These are phyloP conservation scores for Rhinichthys klamathensis DNA, from an alignment of 2,113 vertebrate species.

Conservation along the genomic window DNA sequence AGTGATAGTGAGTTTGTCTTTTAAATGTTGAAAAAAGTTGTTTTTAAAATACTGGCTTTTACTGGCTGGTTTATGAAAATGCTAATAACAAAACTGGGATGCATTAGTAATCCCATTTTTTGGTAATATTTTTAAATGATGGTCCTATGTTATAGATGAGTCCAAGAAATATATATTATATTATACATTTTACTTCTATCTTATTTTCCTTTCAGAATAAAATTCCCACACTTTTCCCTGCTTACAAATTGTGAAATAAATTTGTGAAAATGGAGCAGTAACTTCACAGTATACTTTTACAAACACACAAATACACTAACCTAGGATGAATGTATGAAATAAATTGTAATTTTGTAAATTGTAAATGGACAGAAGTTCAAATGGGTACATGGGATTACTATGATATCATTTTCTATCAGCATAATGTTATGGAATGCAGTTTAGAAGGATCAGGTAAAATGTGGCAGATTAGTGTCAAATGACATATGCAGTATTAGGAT, in stretches of 20 bases:
- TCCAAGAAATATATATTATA: not conserved
- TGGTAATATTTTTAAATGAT: not conserved
- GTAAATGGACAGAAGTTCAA: not conserved
- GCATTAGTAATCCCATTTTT: not conserved
- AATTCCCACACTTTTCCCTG: not conserved
- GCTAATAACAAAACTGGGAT: not conserved
- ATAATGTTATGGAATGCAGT: constrained; percentile 21
- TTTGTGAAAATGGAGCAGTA: not conserved
- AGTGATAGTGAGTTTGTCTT: not conserved
- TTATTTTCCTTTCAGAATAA: not conserved
- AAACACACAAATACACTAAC: not conserved
- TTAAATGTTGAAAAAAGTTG: not conserved
- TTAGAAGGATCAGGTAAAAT: constrained; percentile 37
- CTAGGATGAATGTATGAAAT: not conserved
- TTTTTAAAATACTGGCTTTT: not conserved
- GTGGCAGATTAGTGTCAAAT: constrained; percentile 35
- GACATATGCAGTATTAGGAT: constrained; percentile 28
- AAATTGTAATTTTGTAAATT: not conserved
- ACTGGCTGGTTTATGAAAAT: not conserved
- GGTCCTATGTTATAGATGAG: not conserved
- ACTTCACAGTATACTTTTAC: not conserved
- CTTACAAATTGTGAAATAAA: not conserved
- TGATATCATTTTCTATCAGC: constrained; percentile 13
- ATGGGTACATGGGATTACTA: not conserved
- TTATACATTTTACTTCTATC: not conserved